Evolutionary conservation across 2,113 vertebrate genomes (phyloP), one percentile per base, ranked within the genome.

Genomic region (Apodemus sylvaticus): DNA sequence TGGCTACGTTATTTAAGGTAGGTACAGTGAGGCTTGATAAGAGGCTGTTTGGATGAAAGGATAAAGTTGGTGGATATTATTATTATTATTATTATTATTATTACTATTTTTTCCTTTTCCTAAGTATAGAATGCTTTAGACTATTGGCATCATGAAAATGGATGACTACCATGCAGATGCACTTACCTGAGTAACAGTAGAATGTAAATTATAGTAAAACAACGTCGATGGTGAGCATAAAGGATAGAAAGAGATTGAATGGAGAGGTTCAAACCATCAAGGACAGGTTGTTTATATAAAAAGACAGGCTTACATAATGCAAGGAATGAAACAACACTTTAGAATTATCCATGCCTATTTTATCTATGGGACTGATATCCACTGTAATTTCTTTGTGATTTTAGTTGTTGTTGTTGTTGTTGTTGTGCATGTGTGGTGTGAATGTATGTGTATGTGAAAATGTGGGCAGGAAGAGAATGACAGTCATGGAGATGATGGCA

Each of bases 1-100:
- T 94, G 76, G 62, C 76, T 90, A 22, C 34, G n/a, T 93, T 96
- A 83, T 76, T 24, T 96, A 91, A 91, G 4, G 26, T 74, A 79
- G 71, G 42, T 17, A 83, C 71, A 20, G 45, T 60, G 93, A 88
- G 77, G 24, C 62, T 74, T 82, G 66, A 20, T 86, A 95, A 86
- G 29, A 96, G 39, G 71, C 34, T 70, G 24, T 45, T 88, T 34
- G 81, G 42, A 64, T 70, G 76, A 73, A 77, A 74, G 70, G 60
- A 68, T 34, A 34, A 5, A 36, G 10, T 29, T 26, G 36, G 24
- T 83, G 22, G 13, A 8, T 81, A 10, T 11, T 11, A 53, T 71
- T 71, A 36, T n/a, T n/a, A 17, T 34, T 34, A 14, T 68, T 68
- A 68, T 68, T 68, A 68, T 68, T 70, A 70, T 70, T 34, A 66